Percentiles rank a stretch among this genome's conserved stretches.
Evolutionary conservation across 30 jellyfish, hydroid and myxozoan species (phyloP).

Genomic region (Turritopsis rubra): DNA sequence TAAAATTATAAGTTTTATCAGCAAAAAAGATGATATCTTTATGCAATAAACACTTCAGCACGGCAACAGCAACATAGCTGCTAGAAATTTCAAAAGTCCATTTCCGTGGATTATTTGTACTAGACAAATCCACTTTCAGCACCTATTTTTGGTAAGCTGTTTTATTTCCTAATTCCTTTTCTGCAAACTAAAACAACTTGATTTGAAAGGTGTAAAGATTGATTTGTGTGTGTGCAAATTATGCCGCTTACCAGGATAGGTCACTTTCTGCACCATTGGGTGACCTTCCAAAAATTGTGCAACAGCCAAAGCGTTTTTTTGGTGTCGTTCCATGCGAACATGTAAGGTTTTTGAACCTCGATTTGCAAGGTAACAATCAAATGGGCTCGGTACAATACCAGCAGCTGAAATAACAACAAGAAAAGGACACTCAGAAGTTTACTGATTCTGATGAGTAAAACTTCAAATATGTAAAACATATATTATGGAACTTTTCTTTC

Average conservation of each 20-base stretch:
- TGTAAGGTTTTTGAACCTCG: slow-evolving; percentile 97
- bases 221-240: too few species aligned
- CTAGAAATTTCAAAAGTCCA: too few species aligned
- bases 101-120: background rate
- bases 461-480: too few species aligned
- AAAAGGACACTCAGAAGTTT: background rate
- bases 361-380: slow-evolving; percentile 96
- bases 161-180: too few species aligned
- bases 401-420: slow-evolving; percentile 58
- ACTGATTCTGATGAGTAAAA: too few species aligned
- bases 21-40: too few species aligned
- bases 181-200: background rate
- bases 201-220: too few species aligned
- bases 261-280: slow-evolving; percentile 70
- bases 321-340: slow-evolving; percentile 95
- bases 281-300: slow-evolving; percentile 73
- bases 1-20: too few species aligned
- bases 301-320: slow-evolving; percentile 78
- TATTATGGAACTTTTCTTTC: too few species aligned
- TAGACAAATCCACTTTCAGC: background rate
- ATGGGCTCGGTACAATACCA: slow-evolving; percentile 99
- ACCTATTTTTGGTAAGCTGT: too few species aligned
- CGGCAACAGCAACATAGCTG: too few species aligned
- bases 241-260: slow-evolving; percentile 89
- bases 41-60: background rate